Evolutionary conservation across 2,797 vertebrate genomes (phyloP).

Genomic region (Lates japonicus): DNA sequence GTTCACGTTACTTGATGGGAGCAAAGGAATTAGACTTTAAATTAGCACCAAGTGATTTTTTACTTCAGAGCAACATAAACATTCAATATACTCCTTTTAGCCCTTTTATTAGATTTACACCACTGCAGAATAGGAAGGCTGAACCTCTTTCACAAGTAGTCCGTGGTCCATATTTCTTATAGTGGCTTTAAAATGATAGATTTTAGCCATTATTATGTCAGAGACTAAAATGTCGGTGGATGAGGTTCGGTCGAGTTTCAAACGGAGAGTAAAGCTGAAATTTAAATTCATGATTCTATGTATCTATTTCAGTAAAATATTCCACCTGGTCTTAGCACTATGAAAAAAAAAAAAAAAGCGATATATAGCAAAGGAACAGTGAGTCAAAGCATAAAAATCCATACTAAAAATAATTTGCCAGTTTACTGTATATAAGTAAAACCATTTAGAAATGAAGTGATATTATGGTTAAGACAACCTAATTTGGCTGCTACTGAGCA

Average conservation of each 20-base stretch:
- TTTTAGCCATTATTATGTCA: conserved; percentile 52
- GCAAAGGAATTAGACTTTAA: background rate
- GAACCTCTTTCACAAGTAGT: background rate
- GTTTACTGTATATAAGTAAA: conserved; percentile 21
- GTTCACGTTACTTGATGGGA: background rate
- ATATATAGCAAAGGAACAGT: conserved; percentile 2
- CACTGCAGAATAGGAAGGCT: conserved; percentile 16
- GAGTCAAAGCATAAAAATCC: background rate
- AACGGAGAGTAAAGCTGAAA: conserved; percentile 32
- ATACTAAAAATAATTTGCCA: background rate
- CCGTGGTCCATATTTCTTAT: background rate
- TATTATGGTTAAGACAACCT: conserved; percentile 53
- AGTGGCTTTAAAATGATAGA: conserved; percentile 11
- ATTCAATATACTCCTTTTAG: background rate
- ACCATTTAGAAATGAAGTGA: conserved; percentile 56
- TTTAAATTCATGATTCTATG: conserved; percentile 39
- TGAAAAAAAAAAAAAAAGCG: background rate
- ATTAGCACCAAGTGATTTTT: background rate
- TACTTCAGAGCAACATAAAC: background rate
- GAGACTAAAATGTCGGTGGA: conserved; percentile 36
- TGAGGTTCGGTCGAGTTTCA: conserved; percentile 33
- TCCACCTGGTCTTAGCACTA: conserved; percentile 6
- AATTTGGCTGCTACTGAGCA: conserved; percentile 68
- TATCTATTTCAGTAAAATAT: conserved; percentile 23
- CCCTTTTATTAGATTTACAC: background rate